Evolutionary conservation across 2,888 invertebrate genomes (phyloP), one percentile per base, ranked within the genome.

Genomic region (Galerucella calmariensis): DNA sequence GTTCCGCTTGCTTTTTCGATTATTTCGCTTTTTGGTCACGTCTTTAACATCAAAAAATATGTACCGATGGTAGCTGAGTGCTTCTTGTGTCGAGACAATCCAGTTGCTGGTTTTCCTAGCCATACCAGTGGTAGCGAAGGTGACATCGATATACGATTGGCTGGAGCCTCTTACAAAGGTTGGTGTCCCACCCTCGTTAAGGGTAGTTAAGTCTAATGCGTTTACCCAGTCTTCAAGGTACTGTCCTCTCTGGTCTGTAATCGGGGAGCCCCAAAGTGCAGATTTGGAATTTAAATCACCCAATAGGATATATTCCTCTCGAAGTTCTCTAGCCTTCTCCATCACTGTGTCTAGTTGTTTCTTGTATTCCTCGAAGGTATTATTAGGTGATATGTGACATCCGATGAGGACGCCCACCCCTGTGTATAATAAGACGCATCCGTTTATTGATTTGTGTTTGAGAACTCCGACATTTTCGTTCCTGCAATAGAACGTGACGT

Each of bases 281-380:
- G 75, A 67, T 68, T 76, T 76, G 0, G 70, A 66, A 44, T 76
- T 74, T 0, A 76, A 11, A 12, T 76, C 71, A 1, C 76, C 75
- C 46, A 70, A 12, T 2, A 73, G 11, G 10, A 75, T 14, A 4
- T n/a, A 10, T 8, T 72, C 44, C 14, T 56, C 9, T 2, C n/a
- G n/a, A 9, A 9, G 14, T 16, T 65, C 59, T 35, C 20, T 56
- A 2, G 11, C 53, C 35, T 35, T 35, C 4, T 56, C 27, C 67
- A 73, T 67, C 9, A 65, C 1, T 12, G 41, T 51, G 41, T 69
- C 75, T 10, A 75, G 56, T 6, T 51, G 2, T 44, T 14, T 14
- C 14, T 51, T 69, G 58, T 35, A 71, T 8, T n/a, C 20, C n/a
- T 67, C 71, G 3, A 69, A 12, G 11, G 58, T 24, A 12, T 61